These are phyloP conservation scores for Polydrusus cervinus DNA, from an alignment of 2,888 invertebrate species.

Conservation along the genomic window DNA sequence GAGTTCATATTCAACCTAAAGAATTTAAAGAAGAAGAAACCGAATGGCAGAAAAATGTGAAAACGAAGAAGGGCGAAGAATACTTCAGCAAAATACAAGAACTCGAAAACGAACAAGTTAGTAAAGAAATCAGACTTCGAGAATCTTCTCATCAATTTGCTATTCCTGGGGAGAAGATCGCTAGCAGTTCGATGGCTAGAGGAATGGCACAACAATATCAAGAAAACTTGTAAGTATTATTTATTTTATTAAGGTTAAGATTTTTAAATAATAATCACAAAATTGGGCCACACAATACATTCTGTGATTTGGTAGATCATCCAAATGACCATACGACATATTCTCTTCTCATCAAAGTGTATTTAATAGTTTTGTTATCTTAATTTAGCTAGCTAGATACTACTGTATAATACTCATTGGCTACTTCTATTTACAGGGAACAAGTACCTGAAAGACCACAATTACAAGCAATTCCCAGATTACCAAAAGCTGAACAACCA, in stretches of 20 bases:
- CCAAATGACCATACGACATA: too few species aligned
- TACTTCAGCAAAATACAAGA: constrained; percentile 88
- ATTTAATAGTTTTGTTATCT: too few species aligned
- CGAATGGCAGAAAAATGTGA: constrained; percentile 90
- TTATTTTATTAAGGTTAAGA: constrained; percentile 9
- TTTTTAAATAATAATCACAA: too few species aligned
- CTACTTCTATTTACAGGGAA: constrained; percentile 73
- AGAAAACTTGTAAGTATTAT: constrained; percentile 83
- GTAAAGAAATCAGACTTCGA: constrained; percentile 86
- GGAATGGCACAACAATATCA: constrained; percentile 93
- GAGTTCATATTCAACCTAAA: constrained; percentile 77
- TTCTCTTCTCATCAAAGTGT: too few species aligned
- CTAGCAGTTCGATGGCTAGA: constrained; percentile 83
- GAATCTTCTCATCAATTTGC: constrained; percentile 88
- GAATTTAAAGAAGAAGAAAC: constrained; percentile 82
- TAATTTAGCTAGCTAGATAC: too few species aligned
- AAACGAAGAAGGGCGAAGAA: constrained; percentile 85
- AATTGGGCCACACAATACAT: too few species aligned
- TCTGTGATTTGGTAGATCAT: too few species aligned
- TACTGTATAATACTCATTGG: too few species aligned
- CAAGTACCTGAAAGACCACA: constrained; percentile 74
- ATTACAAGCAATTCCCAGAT: constrained; percentile 66
- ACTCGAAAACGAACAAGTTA: constrained; percentile 88
- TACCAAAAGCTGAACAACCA: constrained; percentile 64
- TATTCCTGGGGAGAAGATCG: constrained; percentile 88